Percentiles rank a stretch among this genome's conserved stretches.
phyloP scores from a whole-genome alignment of 2,797 vertebrate genomes.

The Thamnophis elegans region DNA sequence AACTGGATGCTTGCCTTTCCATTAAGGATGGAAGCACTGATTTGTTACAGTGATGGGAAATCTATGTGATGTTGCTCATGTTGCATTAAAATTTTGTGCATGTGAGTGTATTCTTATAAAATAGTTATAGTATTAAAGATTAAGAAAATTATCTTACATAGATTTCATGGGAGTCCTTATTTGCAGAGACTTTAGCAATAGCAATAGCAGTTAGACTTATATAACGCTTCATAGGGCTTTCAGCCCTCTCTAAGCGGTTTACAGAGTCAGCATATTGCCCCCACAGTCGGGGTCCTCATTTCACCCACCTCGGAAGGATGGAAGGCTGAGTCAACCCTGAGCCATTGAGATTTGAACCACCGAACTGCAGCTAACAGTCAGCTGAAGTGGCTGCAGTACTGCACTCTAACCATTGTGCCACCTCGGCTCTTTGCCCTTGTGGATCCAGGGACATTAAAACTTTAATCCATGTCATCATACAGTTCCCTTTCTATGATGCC shows the following conservation, averaged over 20 bases:
- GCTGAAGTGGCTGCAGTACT: too few species aligned
- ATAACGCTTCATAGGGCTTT: too few species aligned
- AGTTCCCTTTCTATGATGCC: background rate
- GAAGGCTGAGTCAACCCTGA: too few species aligned
- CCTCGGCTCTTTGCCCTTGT: too few species aligned
- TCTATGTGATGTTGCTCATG: background rate
- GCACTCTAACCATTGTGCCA: too few species aligned
- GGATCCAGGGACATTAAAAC: background rate
- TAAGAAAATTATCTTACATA: background rate
- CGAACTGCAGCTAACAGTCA: too few species aligned
- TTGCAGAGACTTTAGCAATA: background rate
- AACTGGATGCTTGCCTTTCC: conserved; percentile 20
- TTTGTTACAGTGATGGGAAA: background rate
- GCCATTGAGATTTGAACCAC: too few species aligned
- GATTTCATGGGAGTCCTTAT: background rate
- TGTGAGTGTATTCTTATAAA: background rate
- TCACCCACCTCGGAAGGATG: too few species aligned
- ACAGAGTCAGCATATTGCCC: too few species aligned
- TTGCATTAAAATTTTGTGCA: background rate
- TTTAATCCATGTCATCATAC: background rate
- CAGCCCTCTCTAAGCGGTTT: too few species aligned
- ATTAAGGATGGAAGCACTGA: background rate
- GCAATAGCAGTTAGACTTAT: too few species aligned
- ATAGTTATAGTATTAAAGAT: background rate
- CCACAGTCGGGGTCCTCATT: too few species aligned